Evolutionary conservation across 2,888 invertebrate genomes (phyloP), one percentile per base, ranked within the genome.

Genomic region (Chloroclysta siterata): DNA sequence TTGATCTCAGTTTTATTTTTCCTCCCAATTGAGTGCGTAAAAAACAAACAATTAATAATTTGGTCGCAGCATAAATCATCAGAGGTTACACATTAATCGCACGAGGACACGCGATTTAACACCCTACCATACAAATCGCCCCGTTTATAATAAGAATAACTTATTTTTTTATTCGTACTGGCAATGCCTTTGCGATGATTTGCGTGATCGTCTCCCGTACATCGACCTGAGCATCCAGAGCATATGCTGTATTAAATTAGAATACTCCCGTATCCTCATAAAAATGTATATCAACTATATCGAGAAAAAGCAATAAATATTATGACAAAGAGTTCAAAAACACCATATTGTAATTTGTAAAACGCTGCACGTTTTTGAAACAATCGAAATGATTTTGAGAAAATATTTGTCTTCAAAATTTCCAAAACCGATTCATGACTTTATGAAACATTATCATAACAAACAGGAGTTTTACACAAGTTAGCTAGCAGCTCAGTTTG

Each of bases 171-270:
- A 58, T 67, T 58, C 55, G 65, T 73, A 74, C 74, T 73, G 68
- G 66, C 72, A 79, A 79, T 72, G 52, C 76, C 75, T 75, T 76
- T 74, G 71, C 71, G 79, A 77, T 79, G 80, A 82, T 86, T 80
- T 82, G 82, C 80, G 74, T 76, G 82, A 82, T 84, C 81, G 79
- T 81, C 80, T 75, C 67, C 75, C 79, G 88, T 81, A 72, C 88
- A 78, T 80, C 85, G 89, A 89, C 89, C 88, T 79, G 80, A 76
- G 80, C 79, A 77, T 79, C 77, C 80, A 81, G 77, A 76, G 74
- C 78, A 78, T 83, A 83, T 83, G 77, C 77, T 74, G 79, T 84
- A 85, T 84, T 82, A 87, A 89, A 88, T 88, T 83, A 88, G 85
- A 87, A 85, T 87, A 85, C 83, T 81, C 80, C 78, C 78, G 75